A percentile compares a stretch with the other conserved stretches of the same genome.
phyloP scores from a whole-genome alignment of 2,113 vertebrate species.

The Psittacula cyanocephala region DNA sequence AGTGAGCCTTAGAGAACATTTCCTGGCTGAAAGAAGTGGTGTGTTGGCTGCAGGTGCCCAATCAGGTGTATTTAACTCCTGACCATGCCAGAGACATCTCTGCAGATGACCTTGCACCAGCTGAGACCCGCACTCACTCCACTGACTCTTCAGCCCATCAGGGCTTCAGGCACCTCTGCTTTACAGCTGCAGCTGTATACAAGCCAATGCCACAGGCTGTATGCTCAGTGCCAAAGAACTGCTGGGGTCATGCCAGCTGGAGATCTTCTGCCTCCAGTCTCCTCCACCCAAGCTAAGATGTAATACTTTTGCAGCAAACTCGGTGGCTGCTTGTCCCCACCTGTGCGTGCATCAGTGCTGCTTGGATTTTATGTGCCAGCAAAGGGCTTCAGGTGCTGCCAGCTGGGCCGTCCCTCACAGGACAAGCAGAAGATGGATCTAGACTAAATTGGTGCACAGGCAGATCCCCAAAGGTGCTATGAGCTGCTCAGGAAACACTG shows the following conservation, averaged over 20 bases:
- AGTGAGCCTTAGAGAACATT: neutral
- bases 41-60: neutral
- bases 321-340: neutral
- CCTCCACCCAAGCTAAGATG: neutral
- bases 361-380: neutral
- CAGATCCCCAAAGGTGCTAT: neutral
- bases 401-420: neutral
- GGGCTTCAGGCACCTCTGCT: neutral
- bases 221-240: neutral
- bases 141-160: neutral
- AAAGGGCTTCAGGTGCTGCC: neutral
- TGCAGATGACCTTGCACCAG: neutral
- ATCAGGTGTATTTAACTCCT: fast-evolving
- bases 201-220: fast-evolving
- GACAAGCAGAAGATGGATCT: neutral
- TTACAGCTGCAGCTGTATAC: neutral
- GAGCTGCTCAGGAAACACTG: neutral
- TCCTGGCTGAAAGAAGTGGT: neutral
- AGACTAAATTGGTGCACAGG: neutral
- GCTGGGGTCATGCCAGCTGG: neutral
- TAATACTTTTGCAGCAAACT: neutral
- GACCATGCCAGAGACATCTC: neutral
- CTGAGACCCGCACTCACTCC: neutral
- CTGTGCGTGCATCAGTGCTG: neutral
- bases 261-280: neutral